Evolutionary conservation across 2,113 vertebrate species (phyloP).

Genomic region (Lepus timidus): DNA sequence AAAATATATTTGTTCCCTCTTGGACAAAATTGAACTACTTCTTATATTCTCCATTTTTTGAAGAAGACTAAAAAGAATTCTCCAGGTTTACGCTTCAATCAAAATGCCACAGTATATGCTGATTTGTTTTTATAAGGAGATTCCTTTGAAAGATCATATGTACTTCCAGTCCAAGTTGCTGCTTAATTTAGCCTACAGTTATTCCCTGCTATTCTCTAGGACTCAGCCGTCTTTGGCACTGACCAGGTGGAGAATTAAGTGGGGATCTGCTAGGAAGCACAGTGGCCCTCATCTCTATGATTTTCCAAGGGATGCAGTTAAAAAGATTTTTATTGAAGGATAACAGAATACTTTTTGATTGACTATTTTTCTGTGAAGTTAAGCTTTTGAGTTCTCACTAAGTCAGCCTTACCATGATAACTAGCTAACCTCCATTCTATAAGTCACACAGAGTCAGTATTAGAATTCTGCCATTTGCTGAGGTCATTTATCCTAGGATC

Average conservation of each 20-base stretch:
- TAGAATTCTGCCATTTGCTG: background rate
- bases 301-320: background rate
- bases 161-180: background rate
- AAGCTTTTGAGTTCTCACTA: background rate
- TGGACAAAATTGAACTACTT: constrained; percentile 28
- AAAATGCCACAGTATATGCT: background rate
- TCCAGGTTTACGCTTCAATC: background rate
- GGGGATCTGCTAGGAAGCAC: background rate
- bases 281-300: background rate
- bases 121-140: background rate
- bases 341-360: background rate
- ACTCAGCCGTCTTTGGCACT: background rate
- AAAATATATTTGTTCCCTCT: constrained; percentile 16
- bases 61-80: background rate
- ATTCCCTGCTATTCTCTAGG: background rate
- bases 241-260: background rate
- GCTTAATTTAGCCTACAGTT: background rate
- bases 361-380: background rate
- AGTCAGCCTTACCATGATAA: background rate
- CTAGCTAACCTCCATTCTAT: background rate
- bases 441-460: background rate
- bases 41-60: background rate
- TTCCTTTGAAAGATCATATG: background rate
- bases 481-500: background rate
- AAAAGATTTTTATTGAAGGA: background rate